phyloP scores from a whole-genome alignment of 2,797 vertebrate genomes.

The Meriones psammophilus region DNA sequence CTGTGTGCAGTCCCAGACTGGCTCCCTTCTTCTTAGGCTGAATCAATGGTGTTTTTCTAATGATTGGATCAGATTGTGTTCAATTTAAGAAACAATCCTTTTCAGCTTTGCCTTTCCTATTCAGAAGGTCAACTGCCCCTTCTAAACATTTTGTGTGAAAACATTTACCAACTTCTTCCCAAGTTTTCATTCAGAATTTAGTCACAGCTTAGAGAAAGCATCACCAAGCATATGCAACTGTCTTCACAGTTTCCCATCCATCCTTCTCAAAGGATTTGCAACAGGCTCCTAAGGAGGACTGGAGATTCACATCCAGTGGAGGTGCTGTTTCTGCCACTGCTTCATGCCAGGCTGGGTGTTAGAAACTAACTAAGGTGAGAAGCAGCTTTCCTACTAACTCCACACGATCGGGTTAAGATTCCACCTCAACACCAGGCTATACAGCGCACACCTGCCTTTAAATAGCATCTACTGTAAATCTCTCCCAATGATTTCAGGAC shows the following conservation, averaged over 20 bases:
- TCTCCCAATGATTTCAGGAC: not conserved
- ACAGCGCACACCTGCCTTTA: not conserved
- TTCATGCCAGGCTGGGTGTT: not conserved
- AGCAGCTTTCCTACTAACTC: conserved; percentile 11
- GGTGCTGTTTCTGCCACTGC: not conserved
- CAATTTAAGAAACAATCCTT: conserved; percentile 3
- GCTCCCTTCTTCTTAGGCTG: not conserved
- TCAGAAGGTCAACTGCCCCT: not conserved
- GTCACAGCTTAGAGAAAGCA: not conserved
- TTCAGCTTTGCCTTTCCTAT: conserved; percentile 33
- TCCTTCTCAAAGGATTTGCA: not conserved
- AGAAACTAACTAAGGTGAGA: not conserved
- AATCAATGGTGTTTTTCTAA: conserved; percentile 43
- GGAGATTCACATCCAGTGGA: not conserved
- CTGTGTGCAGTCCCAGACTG: conserved; percentile 14
- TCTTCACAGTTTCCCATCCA: not conserved
- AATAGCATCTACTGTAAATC: not conserved
- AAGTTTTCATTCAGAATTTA: conserved; percentile 6
- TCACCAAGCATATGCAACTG: not conserved
- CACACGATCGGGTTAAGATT: conserved; percentile 30
- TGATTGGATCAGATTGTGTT: conserved; percentile 27
- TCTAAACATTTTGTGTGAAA: not conserved
- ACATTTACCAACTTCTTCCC: not conserved
- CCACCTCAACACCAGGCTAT: conserved; percentile 38
- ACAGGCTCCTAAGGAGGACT: not conserved